Percentiles rank a stretch among this genome's conserved stretches.
Conservation (phyloP, 2,113 vertebrate species). For the Oostethus manadensis region DNA sequence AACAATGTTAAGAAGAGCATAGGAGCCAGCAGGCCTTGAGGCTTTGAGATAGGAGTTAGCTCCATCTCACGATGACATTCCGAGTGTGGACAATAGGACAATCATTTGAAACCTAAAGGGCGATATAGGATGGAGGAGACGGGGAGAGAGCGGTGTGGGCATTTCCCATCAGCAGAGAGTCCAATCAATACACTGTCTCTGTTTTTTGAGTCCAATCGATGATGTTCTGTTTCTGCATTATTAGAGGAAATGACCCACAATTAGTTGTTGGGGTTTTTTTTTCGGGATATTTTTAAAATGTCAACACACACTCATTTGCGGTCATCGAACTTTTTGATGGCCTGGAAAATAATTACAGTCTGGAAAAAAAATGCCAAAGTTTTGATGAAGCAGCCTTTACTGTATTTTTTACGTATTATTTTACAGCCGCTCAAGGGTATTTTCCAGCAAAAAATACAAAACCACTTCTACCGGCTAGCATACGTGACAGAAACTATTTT, state of each 20-base stretch:
- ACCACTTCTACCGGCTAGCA: no score
- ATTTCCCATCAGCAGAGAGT: slow-evolving; percentile 40
- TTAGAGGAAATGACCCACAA: slow-evolving; percentile 47
- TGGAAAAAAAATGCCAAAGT: slow-evolving; percentile 17
- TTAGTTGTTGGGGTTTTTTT: slow-evolving; percentile 56
- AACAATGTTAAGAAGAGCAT: no score
- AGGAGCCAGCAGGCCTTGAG: no score
- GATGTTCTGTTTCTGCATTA: slow-evolving; percentile 36
- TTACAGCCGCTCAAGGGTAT: no score
- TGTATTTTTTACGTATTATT: background rate
- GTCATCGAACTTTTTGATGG: slow-evolving; percentile 18
- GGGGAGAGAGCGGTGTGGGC: slow-evolving; percentile 8
- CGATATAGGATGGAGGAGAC: slow-evolving; percentile 17
- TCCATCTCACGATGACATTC: no score
- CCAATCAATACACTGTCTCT: slow-evolving; percentile 57
- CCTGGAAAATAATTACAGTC: slow-evolving; percentile 19
- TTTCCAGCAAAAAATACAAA: no score
- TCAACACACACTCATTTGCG: slow-evolving; percentile 41
- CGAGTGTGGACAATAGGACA: no score
- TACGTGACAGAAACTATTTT: no score
- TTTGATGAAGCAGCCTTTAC: slow-evolving; percentile 10
- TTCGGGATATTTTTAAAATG: slow-evolving; percentile 46
- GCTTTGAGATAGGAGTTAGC: no score
- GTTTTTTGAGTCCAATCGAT: slow-evolving; percentile 51
- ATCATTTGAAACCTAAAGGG: no score